Evolutionary conservation across 2,113 vertebrate species (phyloP).

Genomic region (Burhinus bistriatus): DNA sequence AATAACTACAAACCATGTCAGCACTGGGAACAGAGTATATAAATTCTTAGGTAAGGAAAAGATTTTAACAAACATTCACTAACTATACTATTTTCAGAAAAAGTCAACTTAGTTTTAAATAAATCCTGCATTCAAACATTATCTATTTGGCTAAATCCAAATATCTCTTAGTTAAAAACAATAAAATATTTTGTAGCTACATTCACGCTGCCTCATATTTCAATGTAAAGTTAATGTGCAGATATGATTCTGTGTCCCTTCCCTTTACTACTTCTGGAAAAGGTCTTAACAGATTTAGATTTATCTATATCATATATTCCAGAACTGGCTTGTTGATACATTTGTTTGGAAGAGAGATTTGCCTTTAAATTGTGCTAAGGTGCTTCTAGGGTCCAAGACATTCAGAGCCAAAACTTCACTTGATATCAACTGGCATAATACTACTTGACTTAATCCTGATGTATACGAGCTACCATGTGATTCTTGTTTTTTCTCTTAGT

Average conservation of each 20-base stretch:
- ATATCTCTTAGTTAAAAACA: background rate
- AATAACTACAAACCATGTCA: background rate
- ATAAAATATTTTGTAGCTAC: background rate
- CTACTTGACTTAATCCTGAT: background rate
- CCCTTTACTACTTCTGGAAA: background rate
- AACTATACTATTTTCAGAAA: background rate
- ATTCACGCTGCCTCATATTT: background rate
- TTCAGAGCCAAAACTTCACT: background rate
- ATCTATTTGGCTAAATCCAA: background rate
- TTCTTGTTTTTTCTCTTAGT: background rate
- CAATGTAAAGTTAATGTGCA: background rate
- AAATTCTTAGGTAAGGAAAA: background rate
- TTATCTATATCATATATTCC: background rate
- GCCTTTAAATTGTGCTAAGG: background rate
- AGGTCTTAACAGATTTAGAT: background rate
- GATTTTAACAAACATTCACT: background rate
- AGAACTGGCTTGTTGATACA: background rate
- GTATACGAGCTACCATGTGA: background rate
- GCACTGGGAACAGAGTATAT: background rate
- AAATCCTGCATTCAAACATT: background rate
- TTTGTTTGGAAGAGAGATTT: background rate
- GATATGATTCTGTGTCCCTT: background rate
- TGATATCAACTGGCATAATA: background rate
- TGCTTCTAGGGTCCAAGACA: background rate
- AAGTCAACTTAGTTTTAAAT: background rate